These are phyloP conservation scores for Scolopax bukidnonensis DNA, from an alignment of 2,797 vertebrate genomes.

Conservation along the genomic window DNA sequence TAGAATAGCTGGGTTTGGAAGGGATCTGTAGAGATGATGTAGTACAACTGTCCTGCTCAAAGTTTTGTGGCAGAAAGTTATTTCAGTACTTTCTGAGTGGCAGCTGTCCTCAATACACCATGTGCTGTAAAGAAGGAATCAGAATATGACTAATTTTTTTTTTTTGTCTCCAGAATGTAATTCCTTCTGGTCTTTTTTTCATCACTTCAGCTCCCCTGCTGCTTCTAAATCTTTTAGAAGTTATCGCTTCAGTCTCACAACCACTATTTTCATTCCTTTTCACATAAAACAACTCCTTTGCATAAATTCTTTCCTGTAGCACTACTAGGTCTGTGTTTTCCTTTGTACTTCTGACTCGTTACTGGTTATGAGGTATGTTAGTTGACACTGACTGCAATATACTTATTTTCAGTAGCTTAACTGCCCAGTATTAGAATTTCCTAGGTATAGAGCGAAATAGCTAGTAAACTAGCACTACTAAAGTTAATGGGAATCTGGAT, in stretches of 20 bases:
- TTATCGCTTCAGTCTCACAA: not conserved
- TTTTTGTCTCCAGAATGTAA: not conserved
- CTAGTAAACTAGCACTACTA: not conserved
- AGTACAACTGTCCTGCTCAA: not conserved
- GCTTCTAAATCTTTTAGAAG: not conserved
- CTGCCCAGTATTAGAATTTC: not conserved
- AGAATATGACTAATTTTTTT: not conserved
- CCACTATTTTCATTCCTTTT: not conserved
- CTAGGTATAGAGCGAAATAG: not conserved
- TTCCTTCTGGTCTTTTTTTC: not conserved
- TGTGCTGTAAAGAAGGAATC: not conserved
- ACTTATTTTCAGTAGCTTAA: not conserved
- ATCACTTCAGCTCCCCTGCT: not conserved
- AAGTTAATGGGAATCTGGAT: slow-evolving; percentile 1
- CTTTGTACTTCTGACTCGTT: not conserved
- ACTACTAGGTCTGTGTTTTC: not conserved
- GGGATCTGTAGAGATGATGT: not conserved
- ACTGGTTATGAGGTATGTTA: not conserved
- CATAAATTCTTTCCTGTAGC: not conserved
- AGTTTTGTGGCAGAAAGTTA: not conserved
- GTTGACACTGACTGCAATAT: not conserved
- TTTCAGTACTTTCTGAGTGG: not conserved
- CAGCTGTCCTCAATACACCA: not conserved
- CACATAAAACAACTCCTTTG: not conserved
- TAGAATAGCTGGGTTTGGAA: not conserved